Conservation (phyloP, 2,797 vertebrate genomes). For the Lutjanus campechanus region DNA sequence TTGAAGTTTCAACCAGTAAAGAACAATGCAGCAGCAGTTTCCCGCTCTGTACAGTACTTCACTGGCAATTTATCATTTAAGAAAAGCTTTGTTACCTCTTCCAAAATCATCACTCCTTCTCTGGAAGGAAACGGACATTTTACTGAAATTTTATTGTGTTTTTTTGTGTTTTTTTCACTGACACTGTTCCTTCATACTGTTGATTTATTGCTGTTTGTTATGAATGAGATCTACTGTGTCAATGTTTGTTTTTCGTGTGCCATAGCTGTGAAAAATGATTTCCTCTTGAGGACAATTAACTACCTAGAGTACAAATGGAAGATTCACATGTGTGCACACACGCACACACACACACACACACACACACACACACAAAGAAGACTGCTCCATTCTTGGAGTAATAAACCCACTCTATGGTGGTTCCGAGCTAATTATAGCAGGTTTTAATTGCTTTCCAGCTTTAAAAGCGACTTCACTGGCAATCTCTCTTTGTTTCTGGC, state of each 20-base stretch:
- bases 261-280: conserved; percentile 20
- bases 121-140: neutral
- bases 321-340: neutral
- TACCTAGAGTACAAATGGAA: conserved; percentile 6
- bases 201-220: conserved; percentile 21
- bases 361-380: neutral
- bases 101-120: neutral
- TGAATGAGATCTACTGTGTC: conserved; percentile 22
- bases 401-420: conserved; percentile 38
- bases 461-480: conserved; percentile 48
- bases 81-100: neutral
- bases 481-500: conserved; percentile 45
- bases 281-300: conserved; percentile 33
- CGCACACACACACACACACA: conserved; percentile 3
- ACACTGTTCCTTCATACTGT: neutral
- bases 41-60: neutral
- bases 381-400: conserved; percentile 29
- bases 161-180: neutral
- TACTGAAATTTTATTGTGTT: too few species aligned
- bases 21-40: neutral
- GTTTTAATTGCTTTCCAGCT: conserved; percentile 62
- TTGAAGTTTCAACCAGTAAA: neutral
- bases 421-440: conserved; percentile 57
- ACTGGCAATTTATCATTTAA: neutral
- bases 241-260: conserved; percentile 26